These are phyloP conservation scores for Drosophila pseudoobscura DNA, from an alignment of 1,140 invertebrate species.

Conservation along the genomic window DNA sequence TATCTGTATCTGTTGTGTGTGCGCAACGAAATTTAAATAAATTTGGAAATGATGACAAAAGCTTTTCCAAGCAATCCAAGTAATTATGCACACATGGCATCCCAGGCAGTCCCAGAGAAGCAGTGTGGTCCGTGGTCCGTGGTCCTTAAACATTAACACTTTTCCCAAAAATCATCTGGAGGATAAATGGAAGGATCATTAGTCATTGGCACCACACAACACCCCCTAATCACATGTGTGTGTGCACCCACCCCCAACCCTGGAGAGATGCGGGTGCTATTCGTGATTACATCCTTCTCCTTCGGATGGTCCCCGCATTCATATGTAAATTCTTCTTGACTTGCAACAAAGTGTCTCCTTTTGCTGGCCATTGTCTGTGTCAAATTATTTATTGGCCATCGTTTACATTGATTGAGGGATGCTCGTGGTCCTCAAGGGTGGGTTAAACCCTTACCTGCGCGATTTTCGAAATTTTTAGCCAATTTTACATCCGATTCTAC, in stretches of 20 bases:
- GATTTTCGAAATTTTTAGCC: no score
- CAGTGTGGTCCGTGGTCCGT: constrained; percentile 5
- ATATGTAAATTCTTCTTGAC: constrained; percentile 45
- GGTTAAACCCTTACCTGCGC: no score
- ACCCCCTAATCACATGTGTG: constrained; percentile 25
- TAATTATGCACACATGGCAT: constrained; percentile 55
- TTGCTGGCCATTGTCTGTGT: constrained; percentile 16
- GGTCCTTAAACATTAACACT: constrained; percentile 37
- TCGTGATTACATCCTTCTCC: constrained; percentile 28
- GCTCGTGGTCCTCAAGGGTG: background rate
- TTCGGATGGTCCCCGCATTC: constrained; percentile 23
- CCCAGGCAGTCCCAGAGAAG: background rate
- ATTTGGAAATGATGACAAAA: constrained; percentile 61
- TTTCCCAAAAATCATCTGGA: constrained; percentile 25
- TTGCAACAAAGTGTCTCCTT: constrained; percentile 33
- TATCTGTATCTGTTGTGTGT: background rate
- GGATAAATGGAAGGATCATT: constrained; percentile 58
- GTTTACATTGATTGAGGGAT: constrained; percentile 21
- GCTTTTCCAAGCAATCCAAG: constrained; percentile 44
- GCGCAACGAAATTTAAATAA: constrained; percentile 52
- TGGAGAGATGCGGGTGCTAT: constrained; percentile 16
- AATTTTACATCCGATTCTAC: no score
- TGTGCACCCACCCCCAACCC: constrained; percentile 18
- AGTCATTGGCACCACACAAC: constrained; percentile 36
- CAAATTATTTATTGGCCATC: constrained; percentile 41